phyloP scores from a whole-genome alignment of 2,113 vertebrate species.

The Megaleporinus macrocephalus region DNA sequence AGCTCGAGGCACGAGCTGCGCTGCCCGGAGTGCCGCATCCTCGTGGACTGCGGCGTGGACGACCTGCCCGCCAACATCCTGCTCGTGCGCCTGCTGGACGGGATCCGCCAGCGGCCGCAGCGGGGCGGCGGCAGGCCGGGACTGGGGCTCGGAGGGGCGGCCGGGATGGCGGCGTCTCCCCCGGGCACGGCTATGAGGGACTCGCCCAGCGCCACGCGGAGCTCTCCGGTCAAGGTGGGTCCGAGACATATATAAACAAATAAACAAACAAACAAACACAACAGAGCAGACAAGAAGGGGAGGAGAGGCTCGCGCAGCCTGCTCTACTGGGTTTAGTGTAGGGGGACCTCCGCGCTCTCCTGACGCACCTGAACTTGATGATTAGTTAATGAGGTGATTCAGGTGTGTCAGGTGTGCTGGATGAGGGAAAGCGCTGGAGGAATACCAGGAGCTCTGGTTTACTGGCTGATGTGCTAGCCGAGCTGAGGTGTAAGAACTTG shows the following conservation, averaged over 20 bases:
- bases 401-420: too few species aligned
- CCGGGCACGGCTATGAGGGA: slow-evolving; percentile 82
- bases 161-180: slow-evolving; percentile 75
- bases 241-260: background rate
- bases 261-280: too few species aligned
- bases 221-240: slow-evolving; percentile 84
- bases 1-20: slow-evolving; percentile 92
- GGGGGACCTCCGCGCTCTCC: too few species aligned
- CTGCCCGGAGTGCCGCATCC: slow-evolving; percentile 94
- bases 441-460: too few species aligned
- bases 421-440: too few species aligned
- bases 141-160: slow-evolving; percentile 73
- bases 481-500: too few species aligned
- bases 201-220: slow-evolving; percentile 80
- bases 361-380: too few species aligned
- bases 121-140: slow-evolving; percentile 71
- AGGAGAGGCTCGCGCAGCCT: too few species aligned
- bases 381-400: too few species aligned
- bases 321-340: too few species aligned
- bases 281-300: too few species aligned
- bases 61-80: slow-evolving; percentile 94
- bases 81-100: slow-evolving; percentile 91
- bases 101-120: slow-evolving; percentile 89
- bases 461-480: too few species aligned
- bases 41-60: slow-evolving; percentile 94